Evolutionary conservation across 2,888 invertebrate genomes (phyloP).

Genomic region (Formica aserva): DNA sequence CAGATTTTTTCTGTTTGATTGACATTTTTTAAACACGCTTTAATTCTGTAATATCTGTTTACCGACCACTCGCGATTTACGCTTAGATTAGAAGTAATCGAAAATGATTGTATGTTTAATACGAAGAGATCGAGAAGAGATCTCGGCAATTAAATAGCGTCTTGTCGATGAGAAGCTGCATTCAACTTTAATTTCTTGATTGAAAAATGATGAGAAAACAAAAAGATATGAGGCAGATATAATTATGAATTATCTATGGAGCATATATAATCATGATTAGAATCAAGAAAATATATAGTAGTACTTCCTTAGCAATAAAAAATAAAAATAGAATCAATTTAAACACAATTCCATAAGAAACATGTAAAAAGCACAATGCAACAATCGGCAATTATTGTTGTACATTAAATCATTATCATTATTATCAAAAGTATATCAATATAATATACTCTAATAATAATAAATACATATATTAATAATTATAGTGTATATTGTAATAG

Average conservation of each 20-base stretch:
- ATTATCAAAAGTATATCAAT: neutral
- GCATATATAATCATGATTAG: neutral
- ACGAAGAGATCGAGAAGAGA: neutral
- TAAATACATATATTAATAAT: neutral
- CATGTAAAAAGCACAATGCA: neutral
- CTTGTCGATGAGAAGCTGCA: neutral
- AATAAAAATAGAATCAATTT: neutral
- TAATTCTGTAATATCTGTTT: slow-evolving; percentile 10
- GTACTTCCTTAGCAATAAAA: neutral
- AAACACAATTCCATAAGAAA: neutral
- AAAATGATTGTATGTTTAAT: neutral
- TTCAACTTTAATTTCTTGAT: slow-evolving; percentile 6
- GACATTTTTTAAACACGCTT: slow-evolving; percentile 5
- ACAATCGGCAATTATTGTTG: neutral
- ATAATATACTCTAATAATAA: neutral
- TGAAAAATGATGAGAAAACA: neutral
- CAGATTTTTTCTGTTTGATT: neutral
- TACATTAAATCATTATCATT: neutral
- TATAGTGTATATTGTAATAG: neutral
- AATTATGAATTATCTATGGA: neutral
- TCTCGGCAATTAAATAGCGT: neutral
- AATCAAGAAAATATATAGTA: neutral
- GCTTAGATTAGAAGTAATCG: neutral
- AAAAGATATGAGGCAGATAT: neutral
- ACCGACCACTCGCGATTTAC: neutral